These are phyloP conservation scores for Meloidogyne floridensis DNA, from an alignment of 1,140 invertebrate genomes.

Conservation along the genomic window DNA sequence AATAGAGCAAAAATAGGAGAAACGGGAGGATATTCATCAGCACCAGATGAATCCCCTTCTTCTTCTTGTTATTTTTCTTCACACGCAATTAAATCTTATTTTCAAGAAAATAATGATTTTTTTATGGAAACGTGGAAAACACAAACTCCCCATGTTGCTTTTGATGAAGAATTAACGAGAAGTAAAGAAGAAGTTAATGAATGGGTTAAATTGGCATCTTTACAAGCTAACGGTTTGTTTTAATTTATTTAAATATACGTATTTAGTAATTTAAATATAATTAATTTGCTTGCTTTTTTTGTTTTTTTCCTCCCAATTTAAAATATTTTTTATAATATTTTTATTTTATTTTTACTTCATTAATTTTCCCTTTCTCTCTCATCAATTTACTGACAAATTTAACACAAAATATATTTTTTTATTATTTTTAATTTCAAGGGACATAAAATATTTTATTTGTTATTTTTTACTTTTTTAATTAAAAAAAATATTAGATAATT, in stretches of 20 bases:
- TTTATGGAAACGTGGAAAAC: constrained; percentile 59
- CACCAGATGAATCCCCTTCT: constrained; percentile 39
- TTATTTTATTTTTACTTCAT: not conserved
- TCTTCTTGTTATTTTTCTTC: constrained; percentile 63
- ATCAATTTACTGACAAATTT: constrained; percentile 9
- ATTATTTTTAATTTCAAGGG: not conserved
- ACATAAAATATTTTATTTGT: not conserved
- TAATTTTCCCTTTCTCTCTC: not conserved
- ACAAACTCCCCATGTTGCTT: constrained; percentile 55
- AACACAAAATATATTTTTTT: not conserved
- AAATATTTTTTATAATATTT: not conserved
- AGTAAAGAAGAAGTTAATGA: constrained; percentile 47
- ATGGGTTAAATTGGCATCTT: constrained; percentile 59
- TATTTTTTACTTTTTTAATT: not conserved
- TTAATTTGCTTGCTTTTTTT: not conserved
- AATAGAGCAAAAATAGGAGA: not conserved
- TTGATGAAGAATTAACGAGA: constrained; percentile 59
- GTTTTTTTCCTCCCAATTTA: not conserved
- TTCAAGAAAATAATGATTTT: constrained; percentile 53
- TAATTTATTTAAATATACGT: not conserved
- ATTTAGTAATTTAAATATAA: too few species aligned
- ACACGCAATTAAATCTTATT: constrained; percentile 64
- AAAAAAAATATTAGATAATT: not conserved
- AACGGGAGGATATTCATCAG: not conserved
- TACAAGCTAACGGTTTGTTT: constrained; percentile 54